Conservation (phyloP, 2,888 invertebrate species). For the Drosophila putrida region DNA sequence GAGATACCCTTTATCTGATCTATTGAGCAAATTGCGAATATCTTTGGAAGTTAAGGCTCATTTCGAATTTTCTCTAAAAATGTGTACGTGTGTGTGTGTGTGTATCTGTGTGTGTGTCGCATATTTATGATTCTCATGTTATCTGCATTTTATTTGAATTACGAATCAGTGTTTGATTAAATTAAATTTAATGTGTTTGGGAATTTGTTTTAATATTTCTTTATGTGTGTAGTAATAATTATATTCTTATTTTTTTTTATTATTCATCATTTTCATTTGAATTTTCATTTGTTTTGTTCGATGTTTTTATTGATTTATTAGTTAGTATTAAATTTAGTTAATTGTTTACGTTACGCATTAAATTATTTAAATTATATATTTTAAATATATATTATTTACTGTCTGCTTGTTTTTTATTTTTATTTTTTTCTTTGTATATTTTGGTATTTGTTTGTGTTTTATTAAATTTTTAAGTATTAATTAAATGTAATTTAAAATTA, state of each 20-base stretch:
- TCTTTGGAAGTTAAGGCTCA: constrained; percentile 1
- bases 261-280: constrained; percentile 12
- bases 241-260: constrained; percentile 15
- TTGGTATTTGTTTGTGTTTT: constrained; percentile 45
- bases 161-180: constrained; percentile 34
- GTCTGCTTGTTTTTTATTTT: constrained; percentile 18
- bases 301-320: constrained; percentile 47
- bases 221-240: constrained; percentile 24
- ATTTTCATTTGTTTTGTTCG: constrained; percentile 42
- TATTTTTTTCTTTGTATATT: constrained; percentile 36
- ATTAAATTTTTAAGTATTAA: constrained; percentile 51
- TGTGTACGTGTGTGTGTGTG: constrained; percentile 1
- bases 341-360: constrained; percentile 50
- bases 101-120: constrained; percentile 5
- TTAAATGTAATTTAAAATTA: constrained; percentile 70
- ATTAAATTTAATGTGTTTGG: constrained; percentile 37
- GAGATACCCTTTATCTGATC: constrained; percentile 9
- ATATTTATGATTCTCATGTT: constrained; percentile 23
- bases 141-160: constrained; percentile 28
- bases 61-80: constrained; percentile 3
- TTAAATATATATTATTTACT: constrained; percentile 29
- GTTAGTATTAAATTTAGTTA: constrained; percentile 33
- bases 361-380: constrained; percentile 55
- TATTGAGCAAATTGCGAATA: constrained; percentile 11
- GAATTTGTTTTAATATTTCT: constrained; percentile 5